Evolutionary conservation across 2,888 invertebrate species (phyloP).

Genomic region (Willowsia nigromaculata): DNA sequence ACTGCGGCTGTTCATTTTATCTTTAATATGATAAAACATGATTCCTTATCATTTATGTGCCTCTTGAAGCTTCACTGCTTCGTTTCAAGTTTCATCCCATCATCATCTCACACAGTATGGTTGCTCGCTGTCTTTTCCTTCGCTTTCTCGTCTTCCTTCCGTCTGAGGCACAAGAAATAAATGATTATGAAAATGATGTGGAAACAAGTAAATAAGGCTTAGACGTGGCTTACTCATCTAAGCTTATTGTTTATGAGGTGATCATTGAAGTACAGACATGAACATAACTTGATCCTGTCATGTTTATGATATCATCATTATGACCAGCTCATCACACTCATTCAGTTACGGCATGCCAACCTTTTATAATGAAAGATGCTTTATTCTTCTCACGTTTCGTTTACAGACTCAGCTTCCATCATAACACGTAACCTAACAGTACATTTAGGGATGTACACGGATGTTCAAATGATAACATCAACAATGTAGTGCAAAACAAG

Average conservation of each 20-base stretch:
- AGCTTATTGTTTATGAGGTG: constrained; percentile 44
- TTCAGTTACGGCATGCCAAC: not conserved
- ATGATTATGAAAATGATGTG: not conserved
- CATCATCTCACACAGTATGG: not conserved
- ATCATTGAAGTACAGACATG: constrained; percentile 31
- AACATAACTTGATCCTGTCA: constrained; percentile 12
- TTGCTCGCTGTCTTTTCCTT: not conserved
- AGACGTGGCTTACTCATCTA: not conserved
- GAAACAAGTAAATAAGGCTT: constrained; percentile 25
- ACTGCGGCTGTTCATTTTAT: not conserved
- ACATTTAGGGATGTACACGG: too few species aligned
- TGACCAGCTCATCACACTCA: not conserved
- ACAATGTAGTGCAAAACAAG: too few species aligned
- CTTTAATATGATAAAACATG: not conserved
- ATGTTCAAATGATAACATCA: too few species aligned
- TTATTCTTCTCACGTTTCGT: not conserved
- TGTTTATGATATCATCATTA: constrained; percentile 14
- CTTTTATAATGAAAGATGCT: not conserved
- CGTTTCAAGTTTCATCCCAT: not conserved
- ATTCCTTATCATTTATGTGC: constrained; percentile 12
- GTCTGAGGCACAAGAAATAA: not conserved
- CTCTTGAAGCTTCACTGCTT: not conserved
- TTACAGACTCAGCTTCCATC: not conserved
- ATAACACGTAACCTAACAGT: too few species aligned
- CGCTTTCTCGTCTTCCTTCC: not conserved